Evolutionary conservation across 2,113 vertebrate genomes (phyloP), one percentile per base, ranked within the genome.

Genomic region (Phylloscopus trochiloides): DNA sequence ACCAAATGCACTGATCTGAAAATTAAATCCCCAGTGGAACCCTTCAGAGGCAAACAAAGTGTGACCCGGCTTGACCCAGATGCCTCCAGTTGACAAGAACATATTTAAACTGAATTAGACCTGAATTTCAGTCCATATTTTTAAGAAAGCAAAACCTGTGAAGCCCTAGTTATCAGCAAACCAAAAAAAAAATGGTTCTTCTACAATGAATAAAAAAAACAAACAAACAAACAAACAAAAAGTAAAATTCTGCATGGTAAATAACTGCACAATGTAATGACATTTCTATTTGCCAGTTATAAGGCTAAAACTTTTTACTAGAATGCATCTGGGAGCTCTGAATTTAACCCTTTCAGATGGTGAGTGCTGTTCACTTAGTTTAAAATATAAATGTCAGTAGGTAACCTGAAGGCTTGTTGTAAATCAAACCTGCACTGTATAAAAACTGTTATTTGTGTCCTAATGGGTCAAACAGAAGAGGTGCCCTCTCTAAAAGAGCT

Each of bases 391-490:
- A 54, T 90, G 92, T 94, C 90, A 73, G 77, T 58, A 88, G 86
- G 48, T 97, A 96, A 92, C 91, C 79, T 82, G 63, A 74, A 94
- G 63, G 48, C 52, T 92, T 80, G 62, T 82, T 91, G 91, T 95
- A 88, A 93, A 92, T 97, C 96, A 96, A 67, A 85, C 67, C 75
- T 68, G 32, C 57, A 88, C 81, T 88, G 59, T 86, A 92, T 94
- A 93, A 95, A 96, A 89, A 62, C 93, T 79, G 86, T 91, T 98
- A 98, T 98, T 98, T 98, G 96, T 88, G 97, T 97, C 97, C 96
- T 97, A 97, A 98, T 97, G 97, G 97, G 97, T 97, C 98, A 97
- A 97, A 97, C 92, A 97, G 98, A 98, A 98, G 98, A 97, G 97
- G 93, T 97, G 97, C 98, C 98, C 98, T 94, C 97, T 97, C 98